Conservation (phyloP, 2,888 invertebrate genomes). For the Laspeyria flexula region DNA sequence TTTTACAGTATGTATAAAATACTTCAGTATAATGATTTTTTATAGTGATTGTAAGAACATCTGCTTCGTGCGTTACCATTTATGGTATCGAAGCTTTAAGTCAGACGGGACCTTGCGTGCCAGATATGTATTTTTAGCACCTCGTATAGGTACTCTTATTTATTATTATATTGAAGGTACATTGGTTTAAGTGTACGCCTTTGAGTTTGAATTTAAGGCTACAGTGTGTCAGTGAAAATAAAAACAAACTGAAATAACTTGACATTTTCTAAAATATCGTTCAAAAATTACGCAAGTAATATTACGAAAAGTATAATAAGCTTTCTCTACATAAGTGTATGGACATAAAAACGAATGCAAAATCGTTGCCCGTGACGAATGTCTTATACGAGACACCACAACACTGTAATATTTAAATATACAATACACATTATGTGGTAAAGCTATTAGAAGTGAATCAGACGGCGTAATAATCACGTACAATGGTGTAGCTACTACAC, state of each 20-base stretch:
- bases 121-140: too few species aligned
- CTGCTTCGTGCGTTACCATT: constrained; percentile 25
- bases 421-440: constrained; percentile 29
- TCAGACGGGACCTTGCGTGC: constrained; percentile 9
- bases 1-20: constrained; percentile 32
- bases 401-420: constrained; percentile 32
- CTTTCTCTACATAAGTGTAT: constrained; percentile 72
- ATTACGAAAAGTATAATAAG: constrained; percentile 59
- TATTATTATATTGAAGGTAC: too few species aligned
- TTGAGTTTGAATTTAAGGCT: too few species aligned
- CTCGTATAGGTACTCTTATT: too few species aligned
- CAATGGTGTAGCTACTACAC: constrained; percentile 1
- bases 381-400: constrained; percentile 61
- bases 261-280: too few species aligned
- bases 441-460: constrained; percentile 24
- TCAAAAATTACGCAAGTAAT: too few species aligned
- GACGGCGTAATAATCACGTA: constrained; percentile 24
- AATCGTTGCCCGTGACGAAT: constrained; percentile 71
- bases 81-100: constrained; percentile 15
- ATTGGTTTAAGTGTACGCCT: too few species aligned
- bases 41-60: constrained; percentile 13
- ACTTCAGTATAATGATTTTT: constrained; percentile 27
- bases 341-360: constrained; percentile 63
- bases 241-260: too few species aligned
- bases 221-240: too few species aligned